Conservation (phyloP, 1,140 invertebrate species). For the Brachionus plicatilis region DNA sequence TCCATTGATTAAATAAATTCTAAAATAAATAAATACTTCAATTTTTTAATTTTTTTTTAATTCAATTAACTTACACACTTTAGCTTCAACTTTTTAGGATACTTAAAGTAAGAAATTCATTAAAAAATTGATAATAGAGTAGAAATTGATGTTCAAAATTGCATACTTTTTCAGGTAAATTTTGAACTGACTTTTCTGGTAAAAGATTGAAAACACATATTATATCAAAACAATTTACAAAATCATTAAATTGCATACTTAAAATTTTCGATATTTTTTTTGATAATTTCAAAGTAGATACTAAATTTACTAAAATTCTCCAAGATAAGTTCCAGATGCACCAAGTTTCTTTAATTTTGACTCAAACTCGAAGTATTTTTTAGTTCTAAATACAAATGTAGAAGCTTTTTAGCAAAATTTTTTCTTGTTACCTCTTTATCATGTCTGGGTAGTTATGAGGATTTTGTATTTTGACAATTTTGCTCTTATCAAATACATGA, state of each 20-base stretch:
- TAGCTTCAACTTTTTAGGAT: neutral
- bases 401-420: neutral
- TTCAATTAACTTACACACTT: neutral
- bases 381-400: neutral
- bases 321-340: neutral
- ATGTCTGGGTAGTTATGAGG: constrained; percentile 19
- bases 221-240: constrained; percentile 2
- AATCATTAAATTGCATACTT: neutral
- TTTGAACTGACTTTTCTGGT: neutral
- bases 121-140: too few relatives aligned
- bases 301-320: neutral
- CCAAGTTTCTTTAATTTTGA: neutral
- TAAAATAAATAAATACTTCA: neutral
- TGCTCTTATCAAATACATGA: neutral
- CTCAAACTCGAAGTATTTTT: neutral
- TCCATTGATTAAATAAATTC: neutral
- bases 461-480: constrained; percentile 25
- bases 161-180: neutral
- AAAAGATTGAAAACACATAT: neutral
- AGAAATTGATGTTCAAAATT: neutral
- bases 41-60: neutral
- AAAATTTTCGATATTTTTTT: neutral
- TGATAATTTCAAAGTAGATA: neutral
- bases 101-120: neutral
- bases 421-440: neutral